Conservation (phyloP, 2,888 invertebrate genomes). For the Xanthorhoe designata region DNA sequence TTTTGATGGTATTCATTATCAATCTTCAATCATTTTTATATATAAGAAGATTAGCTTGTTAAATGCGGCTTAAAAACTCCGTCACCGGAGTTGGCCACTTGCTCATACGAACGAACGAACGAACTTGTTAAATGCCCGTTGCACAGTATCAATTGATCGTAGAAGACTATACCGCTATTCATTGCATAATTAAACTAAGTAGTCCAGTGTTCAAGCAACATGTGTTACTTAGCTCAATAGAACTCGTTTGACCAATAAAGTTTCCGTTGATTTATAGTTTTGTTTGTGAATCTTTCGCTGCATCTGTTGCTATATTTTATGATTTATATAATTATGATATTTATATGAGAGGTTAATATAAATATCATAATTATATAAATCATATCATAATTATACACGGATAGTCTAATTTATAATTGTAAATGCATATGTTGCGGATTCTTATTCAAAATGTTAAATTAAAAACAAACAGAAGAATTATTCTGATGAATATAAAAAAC, state of each 20-base stretch:
- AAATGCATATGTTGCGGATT: neutral
- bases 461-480: too few species aligned
- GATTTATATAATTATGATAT: neutral
- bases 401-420: neutral
- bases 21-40: too few species aligned
- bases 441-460: too few species aligned
- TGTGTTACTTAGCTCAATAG: constrained; percentile 36
- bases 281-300: constrained; percentile 46
- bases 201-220: constrained; percentile 2
- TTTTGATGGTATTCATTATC: too few species aligned
- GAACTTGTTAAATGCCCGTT: neutral
- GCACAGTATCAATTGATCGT: neutral
- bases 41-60: too few species aligned
- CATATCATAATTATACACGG: neutral
- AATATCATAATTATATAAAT: neutral
- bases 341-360: neutral
- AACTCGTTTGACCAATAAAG: constrained; percentile 45
- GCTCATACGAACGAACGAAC: too few species aligned
- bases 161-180: neutral
- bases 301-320: constrained; percentile 8
- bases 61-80: too few species aligned
- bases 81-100: too few species aligned
- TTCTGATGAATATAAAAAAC: too few species aligned
- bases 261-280: constrained; percentile 52
- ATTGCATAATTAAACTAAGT: constrained; percentile 1